phyloP scores from a whole-genome alignment of 2,113 vertebrate genomes.

The Lonchura striata region DNA sequence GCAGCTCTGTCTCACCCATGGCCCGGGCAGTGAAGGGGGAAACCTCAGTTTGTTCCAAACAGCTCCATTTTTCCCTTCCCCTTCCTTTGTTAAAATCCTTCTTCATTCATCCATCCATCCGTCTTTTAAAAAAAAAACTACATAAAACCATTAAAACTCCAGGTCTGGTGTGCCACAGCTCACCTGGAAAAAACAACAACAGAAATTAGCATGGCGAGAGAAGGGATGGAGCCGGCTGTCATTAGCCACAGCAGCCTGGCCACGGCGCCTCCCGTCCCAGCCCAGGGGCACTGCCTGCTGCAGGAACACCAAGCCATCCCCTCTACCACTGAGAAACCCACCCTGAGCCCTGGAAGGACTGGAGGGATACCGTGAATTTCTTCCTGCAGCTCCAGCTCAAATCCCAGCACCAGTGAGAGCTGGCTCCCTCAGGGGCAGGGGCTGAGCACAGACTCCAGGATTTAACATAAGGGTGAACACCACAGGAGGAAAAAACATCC shows the following conservation, averaged over 20 bases:
- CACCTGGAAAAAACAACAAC: not conserved
- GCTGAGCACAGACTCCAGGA: not conserved
- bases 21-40: rapidly evolving
- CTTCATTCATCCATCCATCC: not conserved
- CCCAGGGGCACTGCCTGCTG: not conserved
- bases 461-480: not conserved
- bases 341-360: rapidly evolving
- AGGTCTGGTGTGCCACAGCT: not conserved
- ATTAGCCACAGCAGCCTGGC: not conserved
- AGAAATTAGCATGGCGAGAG: not conserved
- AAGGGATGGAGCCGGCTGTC: not conserved
- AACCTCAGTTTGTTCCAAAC: not conserved
- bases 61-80: not conserved
- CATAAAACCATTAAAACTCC: not conserved
- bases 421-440: not conserved
- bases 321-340: rapidly evolving
- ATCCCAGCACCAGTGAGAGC: rapidly evolving
- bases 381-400: not conserved
- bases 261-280: rapidly evolving
- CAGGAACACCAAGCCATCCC: not conserved
- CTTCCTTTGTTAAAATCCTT: not conserved
- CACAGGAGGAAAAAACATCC: not conserved
- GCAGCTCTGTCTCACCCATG: not conserved
- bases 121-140: not conserved
- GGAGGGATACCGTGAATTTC: not conserved